Evolutionary conservation across 2,113 vertebrate genomes (phyloP).

Genomic region (Terrapene triunguis): DNA sequence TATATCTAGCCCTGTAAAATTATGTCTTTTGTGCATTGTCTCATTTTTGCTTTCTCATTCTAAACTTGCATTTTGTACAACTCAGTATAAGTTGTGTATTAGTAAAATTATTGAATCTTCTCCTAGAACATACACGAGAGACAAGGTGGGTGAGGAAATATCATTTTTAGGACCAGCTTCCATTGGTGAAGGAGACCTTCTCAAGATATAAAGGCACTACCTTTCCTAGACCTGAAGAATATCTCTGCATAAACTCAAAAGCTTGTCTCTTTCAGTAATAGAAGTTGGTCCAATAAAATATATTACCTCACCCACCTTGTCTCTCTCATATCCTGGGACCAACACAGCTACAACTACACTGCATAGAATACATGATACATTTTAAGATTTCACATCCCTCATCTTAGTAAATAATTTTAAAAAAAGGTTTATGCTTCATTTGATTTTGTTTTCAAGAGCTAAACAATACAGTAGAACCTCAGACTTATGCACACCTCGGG

Average conservation of each 20-base stretch:
- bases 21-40: fast-evolving
- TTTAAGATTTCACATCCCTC: neutral
- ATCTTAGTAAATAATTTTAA: neutral
- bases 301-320: neutral
- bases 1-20: fast-evolving
- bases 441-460: neutral
- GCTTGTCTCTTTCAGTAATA: neutral
- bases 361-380: neutral
- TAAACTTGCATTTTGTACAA: neutral
- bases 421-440: neutral
- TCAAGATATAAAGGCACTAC: neutral
- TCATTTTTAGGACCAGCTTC: neutral
- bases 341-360: neutral
- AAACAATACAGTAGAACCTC: neutral
- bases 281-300: neutral
- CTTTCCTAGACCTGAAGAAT: neutral
- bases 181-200: neutral
- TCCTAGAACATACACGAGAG: neutral
- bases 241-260: neutral
- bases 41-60: neutral
- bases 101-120: neutral
- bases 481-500: too few species aligned
- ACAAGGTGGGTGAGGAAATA: neutral
- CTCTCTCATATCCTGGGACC: neutral
- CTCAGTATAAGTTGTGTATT: neutral